Evolutionary conservation across 1,140 invertebrate species (phyloP), one percentile per base, ranked within the genome.

Genomic region (Laupala kohalensis): DNA sequence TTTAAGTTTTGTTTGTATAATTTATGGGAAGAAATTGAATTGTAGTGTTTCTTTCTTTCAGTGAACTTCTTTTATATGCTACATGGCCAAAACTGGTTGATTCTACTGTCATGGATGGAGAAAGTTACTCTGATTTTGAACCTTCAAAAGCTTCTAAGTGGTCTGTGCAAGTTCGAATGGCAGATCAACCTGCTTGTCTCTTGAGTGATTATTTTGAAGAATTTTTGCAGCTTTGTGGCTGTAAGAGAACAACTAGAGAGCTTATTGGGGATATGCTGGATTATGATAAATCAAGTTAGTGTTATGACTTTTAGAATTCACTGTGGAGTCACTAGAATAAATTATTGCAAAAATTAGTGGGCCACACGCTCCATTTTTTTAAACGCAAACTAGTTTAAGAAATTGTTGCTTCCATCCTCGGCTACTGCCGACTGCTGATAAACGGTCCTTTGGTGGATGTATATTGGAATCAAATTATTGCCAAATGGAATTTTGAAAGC

Each of bases 21-120:
- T n/a, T 64, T 64, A 12, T 64, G 37, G 9, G 37, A 12, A 62
- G 37, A 12, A 19, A 12, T 62, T 62, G 19, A 62, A 12, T 12
- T 9, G 19, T 62, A 62, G 37, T n/a, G n/a, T n/a, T n/a, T n/a
- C n/a, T n/a, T n/a, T n/a, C 80, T 79, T 87, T 74, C 72, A 90
- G 89, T 66, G 88, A 91, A 80, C 83, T 96, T 27, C 83, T 90
- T 73, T 80, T 97, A 4, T 90, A 89, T 77, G 89, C 91, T n/a
- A 91, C 90, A 9, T 98, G 96, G 96, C 90, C 90, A 3, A 85
- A 89, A 78, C 82, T 97, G 67, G 87, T 89, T 4, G 95, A 97
- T 78, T 90, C 92, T 79, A 86, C 92, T 29, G 88, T 97, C 28
- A 88, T 95, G 1, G 96, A 98, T 77, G 93, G 89, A 74, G 89